Evolutionary conservation across 1,140 invertebrate species (phyloP).

Genomic region (Zaprionus inermis): DNA sequence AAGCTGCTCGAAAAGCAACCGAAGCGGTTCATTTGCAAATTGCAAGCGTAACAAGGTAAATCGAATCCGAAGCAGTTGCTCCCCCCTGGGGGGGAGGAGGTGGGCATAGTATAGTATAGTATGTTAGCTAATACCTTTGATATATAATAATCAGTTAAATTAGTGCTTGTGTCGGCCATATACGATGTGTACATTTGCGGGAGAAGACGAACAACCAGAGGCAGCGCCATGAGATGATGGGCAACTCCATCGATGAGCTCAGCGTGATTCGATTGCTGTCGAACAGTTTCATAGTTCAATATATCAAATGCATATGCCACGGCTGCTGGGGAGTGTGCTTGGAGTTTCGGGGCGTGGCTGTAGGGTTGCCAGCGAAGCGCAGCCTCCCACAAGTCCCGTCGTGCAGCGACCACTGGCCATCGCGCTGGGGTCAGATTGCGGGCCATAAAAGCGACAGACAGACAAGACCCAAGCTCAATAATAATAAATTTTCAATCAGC

Average conservation of each 20-base stretch:
- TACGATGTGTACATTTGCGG: neutral
- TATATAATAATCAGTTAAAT: slow-evolving; percentile 10
- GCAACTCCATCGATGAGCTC: slow-evolving; percentile 22
- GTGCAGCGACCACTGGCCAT: slow-evolving; percentile 4
- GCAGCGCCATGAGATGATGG: neutral
- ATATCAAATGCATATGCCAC: slow-evolving; percentile 67
- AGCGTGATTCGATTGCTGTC: slow-evolving; percentile 45
- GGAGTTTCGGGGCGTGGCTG: slow-evolving; percentile 47
- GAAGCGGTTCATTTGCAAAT: neutral
- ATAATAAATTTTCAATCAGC: slow-evolving; percentile 79
- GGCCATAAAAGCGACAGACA: slow-evolving; percentile 45
- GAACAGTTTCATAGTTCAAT: slow-evolving; percentile 46
- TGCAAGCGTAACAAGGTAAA: neutral
- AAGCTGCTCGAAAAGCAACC: neutral
- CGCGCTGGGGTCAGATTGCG: slow-evolving; percentile 23
- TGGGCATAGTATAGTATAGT: too few species aligned
- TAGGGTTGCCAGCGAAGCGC: slow-evolving; percentile 24
- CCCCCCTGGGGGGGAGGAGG: too few species aligned
- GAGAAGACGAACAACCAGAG: neutral
- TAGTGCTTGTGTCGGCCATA: neutral
- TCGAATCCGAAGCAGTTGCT: too few species aligned
- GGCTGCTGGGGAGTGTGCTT: neutral
- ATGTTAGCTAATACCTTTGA: neutral
- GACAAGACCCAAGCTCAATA: slow-evolving; percentile 39
- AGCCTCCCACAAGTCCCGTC: too few species aligned